Percentiles rank a stretch among this genome's conserved stretches.
Evolutionary conservation across 2,797 vertebrate species (phyloP).

Genomic region (Cirrhinus mrigala): DNA sequence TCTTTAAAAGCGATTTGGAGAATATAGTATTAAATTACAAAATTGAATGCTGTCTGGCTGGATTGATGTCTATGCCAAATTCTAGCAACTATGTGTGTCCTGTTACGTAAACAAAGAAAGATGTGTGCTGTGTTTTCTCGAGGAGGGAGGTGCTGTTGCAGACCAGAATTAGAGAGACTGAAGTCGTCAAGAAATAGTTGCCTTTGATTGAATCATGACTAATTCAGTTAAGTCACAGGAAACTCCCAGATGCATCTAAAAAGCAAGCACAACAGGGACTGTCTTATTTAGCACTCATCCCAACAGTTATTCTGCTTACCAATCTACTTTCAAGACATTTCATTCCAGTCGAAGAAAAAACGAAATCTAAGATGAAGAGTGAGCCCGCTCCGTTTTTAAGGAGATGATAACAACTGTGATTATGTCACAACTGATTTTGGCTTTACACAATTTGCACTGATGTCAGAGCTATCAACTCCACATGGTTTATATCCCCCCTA

Average conservation of each 20-base stretch:
- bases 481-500: constrained; percentile 57
- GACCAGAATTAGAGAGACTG: constrained; percentile 4
- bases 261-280: constrained; percentile 21
- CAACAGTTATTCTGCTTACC: constrained; percentile 31
- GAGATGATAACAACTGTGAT: constrained; percentile 37
- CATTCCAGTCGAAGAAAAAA: constrained; percentile 1
- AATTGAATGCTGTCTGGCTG: background rate
- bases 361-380: constrained; percentile 13
- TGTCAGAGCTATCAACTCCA: constrained; percentile 44
- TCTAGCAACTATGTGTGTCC: background rate
- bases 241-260: constrained; percentile 50
- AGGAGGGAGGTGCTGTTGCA: background rate
- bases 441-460: constrained; percentile 21
- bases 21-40: background rate
- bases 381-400: constrained; percentile 1
- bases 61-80: background rate
- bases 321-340: constrained; percentile 27
- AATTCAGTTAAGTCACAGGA: constrained; percentile 49
- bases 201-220: constrained; percentile 53
- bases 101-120: constrained; percentile 26
- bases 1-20: background rate
- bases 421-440: constrained; percentile 41
- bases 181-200: constrained; percentile 40
- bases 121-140: background rate
- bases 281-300: constrained; percentile 42